These are phyloP conservation scores for Tillus elongatus DNA, from an alignment of 2,888 invertebrate genomes.

Conservation along the genomic window DNA sequence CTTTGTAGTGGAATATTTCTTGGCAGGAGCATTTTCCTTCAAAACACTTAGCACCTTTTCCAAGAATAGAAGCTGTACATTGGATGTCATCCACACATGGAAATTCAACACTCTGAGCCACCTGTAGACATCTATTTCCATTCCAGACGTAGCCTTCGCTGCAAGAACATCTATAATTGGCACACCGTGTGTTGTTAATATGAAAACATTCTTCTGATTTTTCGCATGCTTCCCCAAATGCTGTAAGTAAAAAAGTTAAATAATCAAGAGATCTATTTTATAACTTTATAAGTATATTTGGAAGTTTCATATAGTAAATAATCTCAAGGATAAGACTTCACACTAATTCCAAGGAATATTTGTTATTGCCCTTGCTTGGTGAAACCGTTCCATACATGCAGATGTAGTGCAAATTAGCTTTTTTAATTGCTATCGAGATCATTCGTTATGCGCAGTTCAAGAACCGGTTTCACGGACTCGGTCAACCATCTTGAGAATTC, in stretches of 20 bases:
- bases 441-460: too few species aligned
- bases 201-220: slow-evolving; percentile 26
- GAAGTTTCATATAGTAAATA: too few species aligned
- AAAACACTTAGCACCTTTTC: slow-evolving; percentile 25
- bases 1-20: slow-evolving; percentile 27
- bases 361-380: too few species aligned
- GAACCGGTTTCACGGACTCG: too few species aligned
- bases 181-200: slow-evolving; percentile 24
- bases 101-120: slow-evolving; percentile 22
- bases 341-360: too few species aligned
- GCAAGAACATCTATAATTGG: slow-evolving; percentile 26
- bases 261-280: too few species aligned
- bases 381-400: too few species aligned
- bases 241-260: slow-evolving; percentile 22
- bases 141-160: slow-evolving; percentile 21
- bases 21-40: slow-evolving; percentile 28
- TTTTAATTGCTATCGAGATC: too few species aligned
- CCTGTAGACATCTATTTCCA: slow-evolving; percentile 24
- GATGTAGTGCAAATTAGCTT: too few species aligned
- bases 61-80: slow-evolving; percentile 26
- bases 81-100: slow-evolving; percentile 29
- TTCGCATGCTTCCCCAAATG: slow-evolving; percentile 27
- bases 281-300: too few species aligned
- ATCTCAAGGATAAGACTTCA: too few species aligned
- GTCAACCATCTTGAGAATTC: too few species aligned